These are phyloP conservation scores for Lasioglossum figueresi DNA, from an alignment of 2,888 invertebrate genomes.

Conservation along the genomic window DNA sequence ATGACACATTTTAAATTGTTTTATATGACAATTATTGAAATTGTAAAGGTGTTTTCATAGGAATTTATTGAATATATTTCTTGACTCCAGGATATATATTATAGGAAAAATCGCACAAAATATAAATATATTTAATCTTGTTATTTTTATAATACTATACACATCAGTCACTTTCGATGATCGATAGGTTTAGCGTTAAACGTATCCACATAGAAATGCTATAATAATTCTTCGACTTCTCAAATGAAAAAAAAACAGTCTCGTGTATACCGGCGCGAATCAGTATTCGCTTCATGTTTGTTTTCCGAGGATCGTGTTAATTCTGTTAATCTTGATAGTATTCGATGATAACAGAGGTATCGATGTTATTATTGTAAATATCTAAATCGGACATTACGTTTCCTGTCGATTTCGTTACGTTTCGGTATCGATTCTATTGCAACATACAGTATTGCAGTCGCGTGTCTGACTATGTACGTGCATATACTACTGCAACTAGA, in stretches of 20 bases:
- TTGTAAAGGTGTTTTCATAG: too few species aligned
- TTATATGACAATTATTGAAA: too few species aligned
- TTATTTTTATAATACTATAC: too few species aligned
- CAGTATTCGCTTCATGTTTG: background rate
- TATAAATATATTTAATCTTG: too few species aligned
- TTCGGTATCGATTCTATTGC: background rate
- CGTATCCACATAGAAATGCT: too few species aligned
- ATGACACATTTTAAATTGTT: too few species aligned
- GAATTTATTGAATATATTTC: too few species aligned
- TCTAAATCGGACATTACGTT: background rate
- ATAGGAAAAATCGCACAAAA: too few species aligned
- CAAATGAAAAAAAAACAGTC: background rate
- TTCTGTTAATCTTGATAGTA: background rate
- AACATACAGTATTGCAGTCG: background rate
- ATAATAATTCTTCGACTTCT: background rate
- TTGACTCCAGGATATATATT: too few species aligned
- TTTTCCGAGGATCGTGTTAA: background rate
- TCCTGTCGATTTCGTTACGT: background rate
- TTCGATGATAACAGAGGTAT: background rate
- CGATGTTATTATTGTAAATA: background rate
- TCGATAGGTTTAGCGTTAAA: too few species aligned
- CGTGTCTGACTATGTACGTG: background rate
- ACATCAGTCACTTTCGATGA: too few species aligned
- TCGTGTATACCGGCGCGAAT: too few species aligned
- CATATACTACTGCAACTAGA: conserved; percentile 1